Evolutionary conservation across 2,888 invertebrate species (phyloP).

Genomic region (Diaprepes abbreviatus): DNA sequence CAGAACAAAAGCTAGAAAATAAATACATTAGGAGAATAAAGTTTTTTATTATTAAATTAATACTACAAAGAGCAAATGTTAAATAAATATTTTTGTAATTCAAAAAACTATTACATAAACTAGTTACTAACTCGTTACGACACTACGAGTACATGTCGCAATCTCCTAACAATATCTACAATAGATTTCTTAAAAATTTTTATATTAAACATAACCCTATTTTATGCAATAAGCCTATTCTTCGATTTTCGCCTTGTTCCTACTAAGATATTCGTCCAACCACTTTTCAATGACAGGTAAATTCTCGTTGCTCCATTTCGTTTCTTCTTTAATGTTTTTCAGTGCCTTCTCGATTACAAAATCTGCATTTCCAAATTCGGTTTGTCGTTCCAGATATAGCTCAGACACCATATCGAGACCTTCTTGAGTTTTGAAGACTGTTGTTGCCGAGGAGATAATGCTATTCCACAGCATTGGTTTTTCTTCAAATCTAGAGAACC

Average conservation of each 20-base stretch:
- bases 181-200: no score
- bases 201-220: no score
- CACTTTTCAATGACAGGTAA: constrained; percentile 81
- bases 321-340: constrained; percentile 80
- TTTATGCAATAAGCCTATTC: neutral
- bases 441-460: constrained; percentile 80
- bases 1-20: no score
- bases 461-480: constrained; percentile 84
- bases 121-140: no score
- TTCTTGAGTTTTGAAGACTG: constrained; percentile 81
- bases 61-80: no score
- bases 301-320: constrained; percentile 83
- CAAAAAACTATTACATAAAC: no score
- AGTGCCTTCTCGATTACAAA: constrained; percentile 81
- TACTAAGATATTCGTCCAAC: constrained; percentile 73
- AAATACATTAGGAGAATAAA: no score
- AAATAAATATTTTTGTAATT: no score
- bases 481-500: constrained; percentile 74
- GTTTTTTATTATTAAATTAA: no score
- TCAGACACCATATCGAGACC: constrained; percentile 79
- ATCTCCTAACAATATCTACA: no score
- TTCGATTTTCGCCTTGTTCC: constrained; percentile 51
- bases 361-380: constrained; percentile 81
- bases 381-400: constrained; percentile 74
- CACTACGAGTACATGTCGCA: no score